These are phyloP conservation scores for Epirrhoe alternata DNA, from an alignment of 2,888 invertebrate species.

Conservation along the genomic window DNA sequence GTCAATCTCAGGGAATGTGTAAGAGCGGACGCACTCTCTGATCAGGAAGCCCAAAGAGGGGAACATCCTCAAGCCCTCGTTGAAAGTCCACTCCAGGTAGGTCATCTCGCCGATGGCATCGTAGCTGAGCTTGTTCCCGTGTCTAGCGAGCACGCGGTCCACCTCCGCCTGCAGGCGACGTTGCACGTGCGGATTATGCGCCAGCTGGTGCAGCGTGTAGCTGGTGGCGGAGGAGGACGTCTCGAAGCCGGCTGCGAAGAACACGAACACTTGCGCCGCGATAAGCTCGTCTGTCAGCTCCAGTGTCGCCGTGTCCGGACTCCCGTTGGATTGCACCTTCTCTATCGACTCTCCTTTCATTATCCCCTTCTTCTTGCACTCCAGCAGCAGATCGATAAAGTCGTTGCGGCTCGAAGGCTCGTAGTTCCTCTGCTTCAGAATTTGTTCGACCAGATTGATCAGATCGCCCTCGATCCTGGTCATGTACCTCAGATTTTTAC, in stretches of 20 bases:
- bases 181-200: slow-evolving; percentile 59
- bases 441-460: slow-evolving; percentile 55
- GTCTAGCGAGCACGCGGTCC: slow-evolving; percentile 54
- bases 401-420: slow-evolving; percentile 61
- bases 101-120: slow-evolving; percentile 65
- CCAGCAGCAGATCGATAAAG: slow-evolving; percentile 64
- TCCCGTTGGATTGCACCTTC: slow-evolving; percentile 54
- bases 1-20: slow-evolving; percentile 59
- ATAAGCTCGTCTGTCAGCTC: slow-evolving; percentile 60
- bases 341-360: slow-evolving; percentile 62
- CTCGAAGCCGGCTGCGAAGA: slow-evolving; percentile 69
- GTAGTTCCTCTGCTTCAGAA: slow-evolving; percentile 59
- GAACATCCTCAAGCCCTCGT: slow-evolving; percentile 66
- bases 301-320: slow-evolving; percentile 48
- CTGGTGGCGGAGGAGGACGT: slow-evolving; percentile 68
- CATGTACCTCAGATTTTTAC: slow-evolving; percentile 53
- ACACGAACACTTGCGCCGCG: slow-evolving; percentile 64
- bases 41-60: slow-evolving; percentile 66
- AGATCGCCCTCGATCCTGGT: slow-evolving; percentile 55
- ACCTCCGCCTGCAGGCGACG: slow-evolving; percentile 59
- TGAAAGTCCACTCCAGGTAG: slow-evolving; percentile 61
- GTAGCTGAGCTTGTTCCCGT: slow-evolving; percentile 58
- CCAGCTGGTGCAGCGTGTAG: slow-evolving; percentile 65
- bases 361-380: slow-evolving; percentile 57
- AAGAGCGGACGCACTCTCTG: slow-evolving; percentile 55